These are phyloP conservation scores for Yoshiicerus persimilis DNA, from an alignment of 1,140 invertebrate species.

Conservation along the genomic window DNA sequence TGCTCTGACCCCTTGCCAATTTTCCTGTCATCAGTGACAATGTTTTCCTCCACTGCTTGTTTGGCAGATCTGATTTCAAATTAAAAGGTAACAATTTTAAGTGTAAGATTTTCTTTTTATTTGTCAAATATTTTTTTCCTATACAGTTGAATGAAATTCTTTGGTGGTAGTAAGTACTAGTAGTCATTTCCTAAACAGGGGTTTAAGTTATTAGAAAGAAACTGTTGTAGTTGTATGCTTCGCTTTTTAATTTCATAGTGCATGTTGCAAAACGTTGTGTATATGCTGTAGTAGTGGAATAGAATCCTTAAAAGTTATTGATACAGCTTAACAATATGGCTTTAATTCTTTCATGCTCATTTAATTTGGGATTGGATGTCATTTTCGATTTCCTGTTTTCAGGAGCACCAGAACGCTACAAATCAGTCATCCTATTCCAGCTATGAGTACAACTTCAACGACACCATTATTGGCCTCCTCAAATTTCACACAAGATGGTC, in stretches of 20 bases:
- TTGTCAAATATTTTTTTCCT: not conserved
- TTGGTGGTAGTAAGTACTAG: not conserved
- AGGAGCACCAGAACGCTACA: conserved; percentile 33
- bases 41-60: not conserved
- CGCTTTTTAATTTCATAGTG: not conserved
- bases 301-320: not conserved
- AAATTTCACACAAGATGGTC: not conserved
- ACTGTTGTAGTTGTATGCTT: not conserved
- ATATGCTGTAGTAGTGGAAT: not conserved
- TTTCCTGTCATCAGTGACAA: not conserved
- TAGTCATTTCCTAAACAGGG: not conserved
- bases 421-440: conserved; percentile 35
- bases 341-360: no score
- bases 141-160: not conserved
- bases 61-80: not conserved
- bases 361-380: not conserved
- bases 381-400: not conserved
- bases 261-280: not conserved
- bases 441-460: not conserved
- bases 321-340: not conserved
- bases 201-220: no score
- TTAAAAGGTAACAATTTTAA: not conserved
- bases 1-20: not conserved
- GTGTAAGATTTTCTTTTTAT: not conserved
- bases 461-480: not conserved